Evolutionary conservation across 2,888 invertebrate species (phyloP), one percentile per base, ranked within the genome.

Genomic region (Eupsilia transversa): DNA sequence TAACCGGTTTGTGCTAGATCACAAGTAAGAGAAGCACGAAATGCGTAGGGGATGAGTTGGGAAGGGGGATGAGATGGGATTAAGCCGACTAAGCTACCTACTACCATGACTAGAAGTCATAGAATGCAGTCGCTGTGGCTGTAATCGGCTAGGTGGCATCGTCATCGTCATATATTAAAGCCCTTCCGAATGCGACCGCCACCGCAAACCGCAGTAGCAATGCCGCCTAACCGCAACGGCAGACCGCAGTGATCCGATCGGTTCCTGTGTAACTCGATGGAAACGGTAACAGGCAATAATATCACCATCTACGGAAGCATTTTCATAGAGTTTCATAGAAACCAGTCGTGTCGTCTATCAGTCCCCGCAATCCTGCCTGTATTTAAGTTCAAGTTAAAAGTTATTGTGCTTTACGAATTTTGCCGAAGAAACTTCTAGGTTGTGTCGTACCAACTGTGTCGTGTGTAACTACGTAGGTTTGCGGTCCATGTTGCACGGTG

Each of bases 401-500:
- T 23, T 41, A 10, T 63, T n/a, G n/a, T 63, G 20, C n/a, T 72
- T 43, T 12, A 38, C 4, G 14, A 49, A 38, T 49, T 43, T 33
- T 27, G 2, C 30, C n/a, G 3, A 54, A n/a, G 57, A 12, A 49
- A 49, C 56, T 56, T 75, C 49, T 27, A 49, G 41, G 3, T 59
- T 49, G 27, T 49, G 41, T 75, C 46, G 33, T 17, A 30, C 7
- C 63, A 9, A 38, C 23, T 27, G 7, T 41, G 9, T 57, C 5
- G 43, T 27, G 41, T 61, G 33, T 69, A 54, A 20, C 4, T 38
- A 56, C 4, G 57, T 49, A 33, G 33, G 57, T 33, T 27, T 49
- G 33, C 66, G 52, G 38, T 30, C 35, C 49, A 35, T 27, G 64
- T 56, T 72, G 75, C 69, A 64, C 57, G 60, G 43, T 81, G 77